Conservation (phyloP, 2,113 vertebrate species). For the Todiramphus chloris region DNA sequence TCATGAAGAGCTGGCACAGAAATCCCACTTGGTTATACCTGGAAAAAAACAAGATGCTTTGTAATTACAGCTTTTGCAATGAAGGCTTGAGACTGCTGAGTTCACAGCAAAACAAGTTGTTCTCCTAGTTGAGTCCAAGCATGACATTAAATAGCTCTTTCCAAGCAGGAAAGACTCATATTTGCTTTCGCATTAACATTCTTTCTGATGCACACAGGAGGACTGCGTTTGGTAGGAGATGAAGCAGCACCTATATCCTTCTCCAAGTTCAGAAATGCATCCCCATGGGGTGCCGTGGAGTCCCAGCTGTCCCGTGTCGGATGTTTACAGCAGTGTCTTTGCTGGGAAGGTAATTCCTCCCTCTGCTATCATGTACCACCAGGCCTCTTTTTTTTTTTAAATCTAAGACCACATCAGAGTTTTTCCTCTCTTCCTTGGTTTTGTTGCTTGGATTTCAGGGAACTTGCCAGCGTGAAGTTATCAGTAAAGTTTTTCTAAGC, state of each 20-base stretch:
- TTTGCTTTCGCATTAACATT: neutral
- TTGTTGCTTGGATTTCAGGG: neutral
- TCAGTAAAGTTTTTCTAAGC: neutral
- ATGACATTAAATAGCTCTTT: neutral
- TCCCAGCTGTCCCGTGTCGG: neutral
- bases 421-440: neutral
- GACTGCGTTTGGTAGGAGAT: neutral
- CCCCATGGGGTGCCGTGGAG: rapidly evolving
- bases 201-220: neutral
- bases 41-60: neutral
- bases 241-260: neutral
- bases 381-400: neutral
- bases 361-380: neutral
- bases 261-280: neutral
- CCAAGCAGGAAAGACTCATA: neutral
- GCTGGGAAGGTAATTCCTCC: neutral
- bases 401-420: neutral
- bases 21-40: neutral
- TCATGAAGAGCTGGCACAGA: neutral
- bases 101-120: neutral
- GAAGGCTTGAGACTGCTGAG: neutral
- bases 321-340: neutral
- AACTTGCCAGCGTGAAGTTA: rapidly evolving
- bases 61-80: neutral
- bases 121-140: neutral